Evolutionary conservation across 2,797 vertebrate species (phyloP).

Genomic region (Dipus sagitta): DNA sequence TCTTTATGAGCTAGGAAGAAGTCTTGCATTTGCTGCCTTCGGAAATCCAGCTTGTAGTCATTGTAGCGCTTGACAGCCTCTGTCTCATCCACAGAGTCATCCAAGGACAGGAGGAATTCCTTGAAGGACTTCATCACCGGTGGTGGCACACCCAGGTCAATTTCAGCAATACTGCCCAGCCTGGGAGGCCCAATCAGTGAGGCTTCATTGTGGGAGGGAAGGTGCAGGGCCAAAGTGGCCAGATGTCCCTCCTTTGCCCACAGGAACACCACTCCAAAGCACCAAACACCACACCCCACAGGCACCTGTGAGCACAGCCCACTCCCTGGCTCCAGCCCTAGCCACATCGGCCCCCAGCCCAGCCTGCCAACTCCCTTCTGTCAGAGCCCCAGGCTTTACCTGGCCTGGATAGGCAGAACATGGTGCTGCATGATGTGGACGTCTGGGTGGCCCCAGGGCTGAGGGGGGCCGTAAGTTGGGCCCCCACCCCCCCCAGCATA

Average conservation of each 20-base stretch:
- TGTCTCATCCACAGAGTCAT: slow-evolving; percentile 96
- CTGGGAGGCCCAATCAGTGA: slow-evolving; percentile 81
- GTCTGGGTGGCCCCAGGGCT: slow-evolving; percentile 96
- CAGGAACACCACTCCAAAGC: not conserved
- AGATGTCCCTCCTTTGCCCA: slow-evolving; percentile 47
- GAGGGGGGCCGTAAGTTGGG: slow-evolving; percentile 95
- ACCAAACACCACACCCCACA: not conserved
- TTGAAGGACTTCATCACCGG: slow-evolving; percentile 97
- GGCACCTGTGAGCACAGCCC: not conserved
- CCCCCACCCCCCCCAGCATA: slow-evolving; percentile 93
- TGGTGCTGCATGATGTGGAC: slow-evolving; percentile 96
- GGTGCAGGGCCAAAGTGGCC: slow-evolving; percentile 17
- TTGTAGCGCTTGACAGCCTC: slow-evolving; percentile 97
- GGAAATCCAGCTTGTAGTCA: slow-evolving; percentile 96
- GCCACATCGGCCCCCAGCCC: not conserved
- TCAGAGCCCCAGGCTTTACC: slow-evolving; percentile 87
- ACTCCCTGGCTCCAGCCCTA: not conserved
- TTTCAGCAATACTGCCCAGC: slow-evolving; percentile 95
- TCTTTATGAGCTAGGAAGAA: slow-evolving; percentile 98
- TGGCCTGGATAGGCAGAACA: slow-evolving; percentile 95
- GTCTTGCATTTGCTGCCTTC: slow-evolving; percentile 97
- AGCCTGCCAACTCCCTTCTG: not conserved
- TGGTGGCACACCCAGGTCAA: slow-evolving; percentile 93
- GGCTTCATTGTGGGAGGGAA: not conserved
- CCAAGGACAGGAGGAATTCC: slow-evolving; percentile 95